phyloP scores from a whole-genome alignment of 2,888 invertebrate species.

The Steinernema scapterisci region DNA sequence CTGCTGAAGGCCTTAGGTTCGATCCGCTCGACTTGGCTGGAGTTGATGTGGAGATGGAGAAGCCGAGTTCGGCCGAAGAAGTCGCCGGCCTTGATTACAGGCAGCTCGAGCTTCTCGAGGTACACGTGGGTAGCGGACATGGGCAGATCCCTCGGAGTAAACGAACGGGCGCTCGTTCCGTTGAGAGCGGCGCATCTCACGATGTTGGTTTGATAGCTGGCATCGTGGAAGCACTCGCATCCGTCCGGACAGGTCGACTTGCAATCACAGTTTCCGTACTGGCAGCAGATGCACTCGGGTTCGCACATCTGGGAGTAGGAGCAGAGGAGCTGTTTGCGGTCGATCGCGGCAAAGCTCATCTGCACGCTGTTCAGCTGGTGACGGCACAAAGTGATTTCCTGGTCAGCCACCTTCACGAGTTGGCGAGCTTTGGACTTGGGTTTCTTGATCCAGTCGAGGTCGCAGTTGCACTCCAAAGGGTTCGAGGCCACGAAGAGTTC shows the following conservation, averaged over 20 bases:
- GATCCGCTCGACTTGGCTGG: conserved; percentile 52
- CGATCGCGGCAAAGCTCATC: conserved; percentile 38
- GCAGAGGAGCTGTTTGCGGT: conserved; percentile 47
- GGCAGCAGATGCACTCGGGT: conserved; percentile 85
- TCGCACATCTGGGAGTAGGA: conserved; percentile 75
- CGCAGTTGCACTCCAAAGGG: conserved; percentile 85
- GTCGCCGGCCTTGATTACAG: conserved; percentile 79
- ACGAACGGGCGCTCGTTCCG: conserved; percentile 68
- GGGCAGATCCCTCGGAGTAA: conserved; percentile 79
- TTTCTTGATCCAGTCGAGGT: conserved; percentile 86
- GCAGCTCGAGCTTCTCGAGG: conserved; percentile 82
- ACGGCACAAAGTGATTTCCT: conserved; percentile 82
- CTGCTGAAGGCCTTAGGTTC: conserved; percentile 62
- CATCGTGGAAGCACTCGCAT: conserved; percentile 87
- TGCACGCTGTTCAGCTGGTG: conserved; percentile 75
- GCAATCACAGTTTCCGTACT: conserved; percentile 88
- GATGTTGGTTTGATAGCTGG: conserved; percentile 77
- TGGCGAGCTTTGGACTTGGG: conserved; percentile 27
- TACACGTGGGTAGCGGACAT: conserved; percentile 89
- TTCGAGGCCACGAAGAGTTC: conserved; percentile 80
- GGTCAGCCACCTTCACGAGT: conserved; percentile 78
- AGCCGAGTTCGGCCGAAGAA: conserved; percentile 74
- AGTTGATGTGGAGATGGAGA: conserved; percentile 58
- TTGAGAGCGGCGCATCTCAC: conserved; percentile 48
- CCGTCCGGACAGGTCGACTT: conserved; percentile 87